Evolutionary conservation across 2,888 invertebrate genomes (phyloP), one percentile per base, ranked within the genome.

Genomic region (Zeuzera pyrina): DNA sequence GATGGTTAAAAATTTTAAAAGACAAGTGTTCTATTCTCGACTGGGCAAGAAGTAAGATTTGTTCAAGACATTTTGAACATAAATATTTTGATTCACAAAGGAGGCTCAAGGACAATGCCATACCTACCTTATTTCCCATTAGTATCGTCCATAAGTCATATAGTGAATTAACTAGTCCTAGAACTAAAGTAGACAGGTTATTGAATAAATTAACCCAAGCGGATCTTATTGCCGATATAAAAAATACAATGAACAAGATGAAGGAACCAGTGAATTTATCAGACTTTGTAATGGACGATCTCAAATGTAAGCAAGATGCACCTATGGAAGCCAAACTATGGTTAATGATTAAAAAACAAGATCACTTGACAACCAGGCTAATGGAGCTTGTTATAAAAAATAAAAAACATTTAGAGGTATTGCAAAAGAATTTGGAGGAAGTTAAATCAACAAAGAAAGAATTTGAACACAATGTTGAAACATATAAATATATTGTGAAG

Each of bases 311-410:
- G 36, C 28, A 56, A 8, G 65, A 71, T 34, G 57, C 72, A 12
- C 63, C 77, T 5, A 52, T 50, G 30, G 76, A 77, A 34, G 64
- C 62, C 2, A 59, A 61, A 12, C 48, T 78, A 7, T 78, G 78
- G 78, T 54, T 79, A 2, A 50, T 78, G 46, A 49, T 78, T 2
- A 79, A 78, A 37, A 79, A 79, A 45, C 79, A 79, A 47, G 69
- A 76, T 2, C 57, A 73, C 45, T 42, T 81, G 14, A 77, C 66
- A 26, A 59, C 50, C 19, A 70, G 70, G 44, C 49, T 78, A 3
- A 57, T 57, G 47, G 69, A 73, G 21, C 45, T 63, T 33, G 49
- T 71, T 2, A 41, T 57, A 8, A 70, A 72, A 39, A 70, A 69
- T 16, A 74, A 64, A 38, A 72, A 66, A 36, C 65, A 73, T 52